Evolutionary conservation across 2,797 vertebrate species (phyloP).

Genomic region (Luscinia luscinia): DNA sequence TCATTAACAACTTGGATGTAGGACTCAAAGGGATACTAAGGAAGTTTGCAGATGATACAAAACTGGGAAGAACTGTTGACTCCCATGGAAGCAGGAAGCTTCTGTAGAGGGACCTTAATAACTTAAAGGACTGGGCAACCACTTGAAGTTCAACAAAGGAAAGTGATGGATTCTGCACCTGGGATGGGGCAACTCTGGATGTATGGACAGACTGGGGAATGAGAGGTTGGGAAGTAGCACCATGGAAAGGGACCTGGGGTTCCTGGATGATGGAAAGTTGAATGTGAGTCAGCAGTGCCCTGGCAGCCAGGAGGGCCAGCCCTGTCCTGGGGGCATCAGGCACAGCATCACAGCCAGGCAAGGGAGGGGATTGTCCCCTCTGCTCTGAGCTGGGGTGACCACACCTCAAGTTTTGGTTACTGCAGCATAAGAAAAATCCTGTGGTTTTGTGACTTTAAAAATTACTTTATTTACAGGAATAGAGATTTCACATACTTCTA

Average conservation of each 20-base stretch:
- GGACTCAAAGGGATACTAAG: not conserved
- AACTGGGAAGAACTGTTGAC: not conserved
- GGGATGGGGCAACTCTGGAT: not conserved
- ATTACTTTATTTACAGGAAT: not conserved
- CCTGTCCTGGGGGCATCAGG: rapidly evolving
- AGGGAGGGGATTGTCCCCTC: not conserved
- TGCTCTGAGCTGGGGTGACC: not conserved
- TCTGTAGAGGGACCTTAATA: not conserved
- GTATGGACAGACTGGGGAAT: not conserved
- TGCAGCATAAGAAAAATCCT: not conserved
- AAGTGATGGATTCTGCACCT: rapidly evolving
- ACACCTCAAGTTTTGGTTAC: not conserved
- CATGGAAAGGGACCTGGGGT: not conserved
- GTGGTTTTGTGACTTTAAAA: not conserved
- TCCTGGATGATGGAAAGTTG: not conserved
- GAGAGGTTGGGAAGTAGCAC: not conserved
- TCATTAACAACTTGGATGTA: rapidly evolving
- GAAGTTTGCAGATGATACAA: not conserved
- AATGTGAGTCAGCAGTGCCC: too few relatives aligned
- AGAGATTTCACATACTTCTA: not conserved
- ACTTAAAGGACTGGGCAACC: not conserved
- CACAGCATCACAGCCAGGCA: rapidly evolving
- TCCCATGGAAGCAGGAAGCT: not conserved
- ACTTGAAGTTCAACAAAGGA: not conserved
- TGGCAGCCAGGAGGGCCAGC: not conserved